These are phyloP conservation scores for Champsocephalus esox DNA, from an alignment of 2,797 vertebrate genomes.

Conservation along the genomic window DNA sequence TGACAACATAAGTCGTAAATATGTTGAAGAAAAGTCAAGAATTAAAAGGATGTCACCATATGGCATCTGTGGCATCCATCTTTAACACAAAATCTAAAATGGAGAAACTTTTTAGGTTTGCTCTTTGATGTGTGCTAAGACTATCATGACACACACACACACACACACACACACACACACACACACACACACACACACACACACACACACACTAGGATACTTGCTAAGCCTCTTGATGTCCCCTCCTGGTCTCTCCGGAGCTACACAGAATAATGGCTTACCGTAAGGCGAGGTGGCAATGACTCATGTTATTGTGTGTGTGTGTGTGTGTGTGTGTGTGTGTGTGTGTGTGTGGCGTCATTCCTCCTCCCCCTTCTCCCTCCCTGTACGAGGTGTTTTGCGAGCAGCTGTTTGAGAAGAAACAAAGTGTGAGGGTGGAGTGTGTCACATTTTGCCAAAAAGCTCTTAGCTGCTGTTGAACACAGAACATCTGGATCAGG, in stretches of 20 bases:
- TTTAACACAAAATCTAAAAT: not conserved
- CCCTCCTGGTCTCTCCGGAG: slow-evolving; percentile 39
- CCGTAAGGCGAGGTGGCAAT: slow-evolving; percentile 60
- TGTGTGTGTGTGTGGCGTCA: slow-evolving; percentile 22
- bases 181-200: slow-evolving; percentile 17
- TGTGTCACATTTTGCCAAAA: slow-evolving; percentile 54
- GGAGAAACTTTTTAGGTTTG: not conserved
- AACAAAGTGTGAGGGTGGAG: slow-evolving; percentile 58
- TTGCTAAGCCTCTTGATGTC: slow-evolving; percentile 16
- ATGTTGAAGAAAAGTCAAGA: not conserved
- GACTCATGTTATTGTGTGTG: slow-evolving; percentile 52
- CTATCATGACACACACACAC: slow-evolving; percentile 12
- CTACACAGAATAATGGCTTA: slow-evolving; percentile 51
- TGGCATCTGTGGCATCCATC: not conserved
- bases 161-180: no score
- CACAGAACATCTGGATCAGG: slow-evolving; percentile 75
- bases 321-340: slow-evolving; percentile 15
- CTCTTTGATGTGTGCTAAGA: slow-evolving; percentile 20
- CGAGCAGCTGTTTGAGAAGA: slow-evolving; percentile 50
- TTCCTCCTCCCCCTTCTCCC: slow-evolving; percentile 6
- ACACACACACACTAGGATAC: slow-evolving; percentile 4
- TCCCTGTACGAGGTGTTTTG: slow-evolving; percentile 42
- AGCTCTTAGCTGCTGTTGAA: slow-evolving; percentile 52
- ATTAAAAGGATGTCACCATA: not conserved
- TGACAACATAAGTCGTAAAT: not conserved